These are phyloP conservation scores for Sinosuthora webbiana DNA, from an alignment of 2,113 vertebrate species.

Conservation along the genomic window DNA sequence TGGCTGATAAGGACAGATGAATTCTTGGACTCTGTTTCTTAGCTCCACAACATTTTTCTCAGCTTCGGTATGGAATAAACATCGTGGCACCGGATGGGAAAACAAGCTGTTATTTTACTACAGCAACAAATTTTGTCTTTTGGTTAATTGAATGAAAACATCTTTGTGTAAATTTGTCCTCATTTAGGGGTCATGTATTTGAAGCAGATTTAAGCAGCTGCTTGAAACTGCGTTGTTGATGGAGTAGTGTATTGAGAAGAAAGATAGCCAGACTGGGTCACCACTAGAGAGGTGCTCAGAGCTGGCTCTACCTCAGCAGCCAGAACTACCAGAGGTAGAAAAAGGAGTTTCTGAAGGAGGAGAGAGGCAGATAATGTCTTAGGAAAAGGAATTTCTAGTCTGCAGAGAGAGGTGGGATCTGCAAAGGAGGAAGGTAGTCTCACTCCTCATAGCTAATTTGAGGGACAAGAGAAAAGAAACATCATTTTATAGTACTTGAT, in stretches of 20 bases:
- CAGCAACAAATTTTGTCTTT: background rate
- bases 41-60: background rate
- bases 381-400: background rate
- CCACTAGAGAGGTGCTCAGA: background rate
- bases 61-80: background rate
- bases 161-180: background rate
- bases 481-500: background rate
- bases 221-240: background rate
- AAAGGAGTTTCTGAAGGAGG: background rate
- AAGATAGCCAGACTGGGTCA: background rate
- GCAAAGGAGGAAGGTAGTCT: background rate
- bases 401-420: background rate
- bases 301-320: background rate
- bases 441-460: background rate
- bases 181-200: background rate
- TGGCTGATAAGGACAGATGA: background rate
- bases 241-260: background rate
- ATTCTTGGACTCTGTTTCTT: background rate
- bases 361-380: background rate
- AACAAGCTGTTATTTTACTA: background rate
- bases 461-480: background rate
- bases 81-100: background rate
- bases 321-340: background rate
- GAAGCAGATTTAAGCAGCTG: background rate
- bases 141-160: background rate